These are phyloP conservation scores for Pammene aurita DNA, from an alignment of 2,888 invertebrate genomes.

Conservation along the genomic window DNA sequence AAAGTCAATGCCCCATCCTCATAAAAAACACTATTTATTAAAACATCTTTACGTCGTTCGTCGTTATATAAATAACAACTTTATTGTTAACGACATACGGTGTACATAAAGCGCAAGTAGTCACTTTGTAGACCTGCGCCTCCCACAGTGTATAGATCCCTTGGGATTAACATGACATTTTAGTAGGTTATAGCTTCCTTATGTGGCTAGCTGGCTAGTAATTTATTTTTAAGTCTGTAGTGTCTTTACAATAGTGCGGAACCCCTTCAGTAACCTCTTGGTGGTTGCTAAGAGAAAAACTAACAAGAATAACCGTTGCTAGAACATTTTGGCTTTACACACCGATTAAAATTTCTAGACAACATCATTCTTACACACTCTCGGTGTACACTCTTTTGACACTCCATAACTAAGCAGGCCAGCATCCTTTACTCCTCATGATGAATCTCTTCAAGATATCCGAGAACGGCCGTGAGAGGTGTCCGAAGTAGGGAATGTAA, in stretches of 20 bases:
- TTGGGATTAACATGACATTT: slow-evolving; percentile 55
- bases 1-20: slow-evolving; percentile 37
- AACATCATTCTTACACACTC: too few relatives aligned
- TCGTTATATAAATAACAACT: slow-evolving; percentile 7
- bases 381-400: too few relatives aligned
- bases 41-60: not conserved
- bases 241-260: not conserved
- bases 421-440: too few relatives aligned
- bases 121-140: slow-evolving; percentile 44
- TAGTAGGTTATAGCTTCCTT: slow-evolving; percentile 50
- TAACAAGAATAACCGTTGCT: too few relatives aligned
- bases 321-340: too few relatives aligned
- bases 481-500: too few relatives aligned
- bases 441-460: too few relatives aligned
- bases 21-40: slow-evolving; percentile 36
- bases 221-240: slow-evolving; percentile 18
- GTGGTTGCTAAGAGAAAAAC: not conserved
- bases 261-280: not conserved
- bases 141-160: slow-evolving; percentile 58
- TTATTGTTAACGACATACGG: slow-evolving; percentile 13
- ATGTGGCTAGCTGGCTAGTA: slow-evolving; percentile 43
- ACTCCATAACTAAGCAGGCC: too few relatives aligned
- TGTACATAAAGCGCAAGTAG: not conserved
- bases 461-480: too few relatives aligned
- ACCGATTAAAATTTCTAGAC: too few relatives aligned